Conservation (phyloP, 2,113 vertebrate species). For the Laticauda colubrina region DNA sequence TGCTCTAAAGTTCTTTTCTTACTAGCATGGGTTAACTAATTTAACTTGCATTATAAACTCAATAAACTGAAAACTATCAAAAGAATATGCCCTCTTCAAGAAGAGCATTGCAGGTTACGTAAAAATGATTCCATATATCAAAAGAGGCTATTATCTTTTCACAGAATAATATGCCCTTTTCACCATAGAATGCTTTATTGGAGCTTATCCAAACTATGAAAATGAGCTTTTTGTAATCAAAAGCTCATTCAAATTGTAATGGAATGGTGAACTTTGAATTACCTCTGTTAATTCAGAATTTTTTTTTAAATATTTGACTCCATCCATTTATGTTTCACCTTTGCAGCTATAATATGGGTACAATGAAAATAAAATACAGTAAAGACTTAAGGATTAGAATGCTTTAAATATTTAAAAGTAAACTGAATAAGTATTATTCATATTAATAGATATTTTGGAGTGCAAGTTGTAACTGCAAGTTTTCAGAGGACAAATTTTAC, state of each 20-base stretch:
- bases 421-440: constrained; percentile 41
- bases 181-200: background rate
- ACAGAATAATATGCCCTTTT: background rate
- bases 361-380: background rate
- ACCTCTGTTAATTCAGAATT: background rate
- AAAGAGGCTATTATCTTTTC: background rate
- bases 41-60: background rate
- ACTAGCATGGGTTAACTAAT: background rate
- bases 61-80: background rate
- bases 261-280: constrained; percentile 2
- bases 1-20: background rate
- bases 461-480: constrained; percentile 11
- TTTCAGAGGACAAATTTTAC: constrained; percentile 43
- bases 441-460: constrained; percentile 53
- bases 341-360: background rate
- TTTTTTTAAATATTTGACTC: background rate
- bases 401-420: constrained; percentile 49
- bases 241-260: background rate
- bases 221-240: constrained; percentile 8
- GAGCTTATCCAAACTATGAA: background rate
- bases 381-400: constrained; percentile 27
- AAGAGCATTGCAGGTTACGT: background rate
- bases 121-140: background rate
- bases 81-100: background rate
- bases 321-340: background rate